Evolutionary conservation across 2,888 invertebrate genomes (phyloP), one percentile per base, ranked within the genome.

Genomic region (Strigamia transsilvanica): DNA sequence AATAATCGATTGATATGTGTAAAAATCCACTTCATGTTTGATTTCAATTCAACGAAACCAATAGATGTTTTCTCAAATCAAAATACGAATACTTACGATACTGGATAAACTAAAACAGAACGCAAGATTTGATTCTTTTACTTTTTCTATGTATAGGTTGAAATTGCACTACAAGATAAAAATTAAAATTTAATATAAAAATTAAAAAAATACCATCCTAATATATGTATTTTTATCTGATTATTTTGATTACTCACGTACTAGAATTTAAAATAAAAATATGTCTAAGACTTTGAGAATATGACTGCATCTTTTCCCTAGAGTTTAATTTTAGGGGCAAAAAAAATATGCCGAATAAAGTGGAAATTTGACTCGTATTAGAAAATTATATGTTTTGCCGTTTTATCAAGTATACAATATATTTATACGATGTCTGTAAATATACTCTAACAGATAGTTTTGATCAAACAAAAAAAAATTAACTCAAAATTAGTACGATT

Each of bases 361-460:
- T 66, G 66, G 27, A 66, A 66, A 66, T 66, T 66, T 66, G 27
- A 66, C 66, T 66, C 27, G 66, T 66, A 66, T 66, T 66, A 66
- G 66, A 66, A 66, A 66, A 66, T 66, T 66, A 66, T 66, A 66
- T 27, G 66, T 61, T 66, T 66, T 66, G 66, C 66, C 66, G 66
- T 66, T 66, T 23, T 66, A 66, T 66, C 9, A 66, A 66, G 66
- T 66, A 66, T 66, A 66, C 66, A 66, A 66, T 66, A 66, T 66
- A 66, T 66, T 66, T 66, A 66, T 66, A 66, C 66, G 66, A 66
- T 66, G 66, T 66, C 66, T 66, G 66, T 66, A 66, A 66, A 66
- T 66, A 66, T 66, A 66, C 66, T 66, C 66, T 66, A 66, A 66
- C 66, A 66, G 27, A 66, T 66, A 66, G 23, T 66, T 66, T 66